Conservation (phyloP, 2,797 vertebrate genomes). For the Anguilla megastoma region DNA sequence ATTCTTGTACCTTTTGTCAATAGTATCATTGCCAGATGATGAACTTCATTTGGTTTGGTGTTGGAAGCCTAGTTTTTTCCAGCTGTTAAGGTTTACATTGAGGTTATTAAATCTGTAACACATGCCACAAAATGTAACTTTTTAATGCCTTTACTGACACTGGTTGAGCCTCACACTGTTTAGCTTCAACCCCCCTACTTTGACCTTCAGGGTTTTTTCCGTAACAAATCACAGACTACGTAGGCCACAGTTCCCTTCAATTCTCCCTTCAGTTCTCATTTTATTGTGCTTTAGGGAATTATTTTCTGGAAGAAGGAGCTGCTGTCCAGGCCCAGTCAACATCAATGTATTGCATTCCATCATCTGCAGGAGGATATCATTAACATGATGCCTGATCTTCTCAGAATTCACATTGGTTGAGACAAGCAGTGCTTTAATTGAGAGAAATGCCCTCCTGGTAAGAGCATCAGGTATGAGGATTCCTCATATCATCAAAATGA, state of each 20-base stretch:
- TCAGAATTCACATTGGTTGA: conserved; percentile 63
- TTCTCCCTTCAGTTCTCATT: background rate
- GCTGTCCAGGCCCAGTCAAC: conserved; percentile 48
- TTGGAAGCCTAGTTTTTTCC: background rate
- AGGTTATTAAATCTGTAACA: background rate
- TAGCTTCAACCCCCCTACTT: background rate
- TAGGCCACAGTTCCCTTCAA: background rate
- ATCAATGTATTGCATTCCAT: conserved; percentile 54
- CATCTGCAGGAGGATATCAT: conserved; percentile 64
- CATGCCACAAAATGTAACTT: background rate
- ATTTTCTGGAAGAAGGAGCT: conserved; percentile 37
- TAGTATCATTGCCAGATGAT: background rate
- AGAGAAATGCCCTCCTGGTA: conserved; percentile 63
- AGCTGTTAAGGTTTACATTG: background rate
- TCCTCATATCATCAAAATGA: conserved; percentile 65
- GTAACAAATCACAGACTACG: background rate
- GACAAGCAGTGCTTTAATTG: conserved; percentile 69
- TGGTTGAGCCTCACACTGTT: background rate
- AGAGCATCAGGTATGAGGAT: conserved; percentile 67
- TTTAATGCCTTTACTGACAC: background rate
- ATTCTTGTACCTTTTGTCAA: background rate
- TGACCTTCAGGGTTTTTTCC: background rate
- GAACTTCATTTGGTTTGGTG: background rate
- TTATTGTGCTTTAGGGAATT: conserved; percentile 19
- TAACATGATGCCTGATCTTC: conserved; percentile 61